Base-by-base conservation (phyloP, 2,888 invertebrate genomes). In the Iselma pallidipennis region DNA sequence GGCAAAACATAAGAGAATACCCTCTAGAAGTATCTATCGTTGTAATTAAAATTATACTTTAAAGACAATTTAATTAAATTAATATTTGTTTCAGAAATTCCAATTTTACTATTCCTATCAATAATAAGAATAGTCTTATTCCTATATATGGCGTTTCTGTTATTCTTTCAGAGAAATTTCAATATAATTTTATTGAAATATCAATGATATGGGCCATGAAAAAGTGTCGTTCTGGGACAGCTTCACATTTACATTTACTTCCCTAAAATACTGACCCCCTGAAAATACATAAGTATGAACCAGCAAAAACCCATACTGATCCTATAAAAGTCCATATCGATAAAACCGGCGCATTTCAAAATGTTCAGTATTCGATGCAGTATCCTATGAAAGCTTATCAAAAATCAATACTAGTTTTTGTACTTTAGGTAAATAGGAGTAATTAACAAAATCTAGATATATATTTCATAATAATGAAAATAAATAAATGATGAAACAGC, bases 241-340 rank as follows among this genome's bases (percentile, higher is more conserved):
- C 21, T 45, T 45, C 21, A 21, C 21, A 37, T 37, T 37, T 37
- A 37, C 37, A 45, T 45, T 21, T 45, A 45, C 21, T 45, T 45
- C 4, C 2, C 10, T 14, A 0, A 16, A 45, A 45, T 10, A 45
- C 45, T 45, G 45, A 45, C 45, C 45, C 29, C 14, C n/a, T 31
- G 21, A 51, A 31, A 51, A 51, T 51, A 51, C 29, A 51, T 23
- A 49, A 49, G 23, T 23, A 49, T 19, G 28, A 19, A 14, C 25
- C 29, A 25, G 29, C 9, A 21, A 51, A 29, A 29, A 16, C 19
- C 26, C 50, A 28, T 16, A n/a, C n/a, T 29, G 50, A 50, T 51
- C 14, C 51, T 5, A 28, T 51, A 51, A 51, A 51, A 51, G 51
- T 51, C 51, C 9, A 29, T 14, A 51, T 16, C 51, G 26, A 51